Evolutionary conservation across 1,140 invertebrate species (phyloP).

Genomic region (Philopotamus ludificatus): DNA sequence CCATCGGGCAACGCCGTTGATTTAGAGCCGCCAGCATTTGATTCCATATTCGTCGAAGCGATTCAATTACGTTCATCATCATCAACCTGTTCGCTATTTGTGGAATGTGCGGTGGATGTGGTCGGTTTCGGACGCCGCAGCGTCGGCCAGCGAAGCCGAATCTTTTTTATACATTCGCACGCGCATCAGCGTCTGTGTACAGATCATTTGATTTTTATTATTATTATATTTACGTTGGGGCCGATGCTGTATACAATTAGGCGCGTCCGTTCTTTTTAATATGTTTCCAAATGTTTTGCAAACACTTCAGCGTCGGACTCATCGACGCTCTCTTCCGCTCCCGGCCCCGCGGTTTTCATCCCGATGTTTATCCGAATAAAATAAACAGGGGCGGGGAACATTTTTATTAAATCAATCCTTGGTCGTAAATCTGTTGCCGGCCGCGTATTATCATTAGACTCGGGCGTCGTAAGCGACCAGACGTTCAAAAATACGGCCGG

Average conservation of each 20-base stretch:
- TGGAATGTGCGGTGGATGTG: too few species aligned
- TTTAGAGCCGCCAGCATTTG: too few species aligned
- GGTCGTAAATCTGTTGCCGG: conserved; percentile 25
- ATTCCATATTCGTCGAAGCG: too few species aligned
- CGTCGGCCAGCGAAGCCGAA: background rate
- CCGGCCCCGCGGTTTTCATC: conserved; percentile 6
- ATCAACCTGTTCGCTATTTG: too few species aligned
- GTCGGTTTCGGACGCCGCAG: background rate
- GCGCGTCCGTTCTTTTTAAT: conserved; percentile 1
- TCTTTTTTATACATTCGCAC: background rate
- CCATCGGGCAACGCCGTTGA: too few species aligned
- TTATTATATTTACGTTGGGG: background rate
- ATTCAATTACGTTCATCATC: too few species aligned
- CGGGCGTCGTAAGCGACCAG: background rate
- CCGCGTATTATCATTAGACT: conserved; percentile 21
- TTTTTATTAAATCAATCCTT: conserved; percentile 25
- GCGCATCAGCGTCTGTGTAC: background rate
- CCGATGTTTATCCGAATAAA: conserved; percentile 18
- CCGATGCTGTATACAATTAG: background rate
- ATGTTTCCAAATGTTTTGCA: conserved; percentile 24
- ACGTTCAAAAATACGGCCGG: background rate
- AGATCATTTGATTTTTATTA: background rate
- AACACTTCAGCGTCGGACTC: conserved; percentile 13
- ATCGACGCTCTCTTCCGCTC: background rate
- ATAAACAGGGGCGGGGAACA: conserved; percentile 21